Evolutionary conservation across 2,113 vertebrate genomes (phyloP).

Genomic region (Tiliqua scincoides): DNA sequence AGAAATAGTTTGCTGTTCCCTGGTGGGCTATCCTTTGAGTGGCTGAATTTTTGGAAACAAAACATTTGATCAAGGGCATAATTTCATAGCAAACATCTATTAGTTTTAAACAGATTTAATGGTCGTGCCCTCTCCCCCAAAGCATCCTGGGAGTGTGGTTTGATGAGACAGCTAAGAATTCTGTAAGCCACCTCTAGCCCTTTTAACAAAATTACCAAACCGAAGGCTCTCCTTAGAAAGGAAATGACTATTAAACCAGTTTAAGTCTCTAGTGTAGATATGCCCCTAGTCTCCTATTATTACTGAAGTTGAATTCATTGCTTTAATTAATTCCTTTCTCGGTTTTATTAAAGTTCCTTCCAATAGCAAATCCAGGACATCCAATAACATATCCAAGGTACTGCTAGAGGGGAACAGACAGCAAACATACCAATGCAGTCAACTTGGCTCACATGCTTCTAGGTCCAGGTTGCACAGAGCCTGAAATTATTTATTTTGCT

Average conservation of each 20-base stretch:
- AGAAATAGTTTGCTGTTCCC: neutral
- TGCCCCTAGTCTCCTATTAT: no score
- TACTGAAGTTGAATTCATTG: no score
- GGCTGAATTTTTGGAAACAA: neutral
- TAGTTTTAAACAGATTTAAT: neutral
- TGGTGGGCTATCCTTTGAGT: neutral
- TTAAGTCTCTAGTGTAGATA: no score
- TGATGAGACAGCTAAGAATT: neutral
- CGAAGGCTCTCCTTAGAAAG: neutral
- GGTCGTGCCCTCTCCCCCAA: neutral
- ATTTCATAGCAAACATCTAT: neutral
- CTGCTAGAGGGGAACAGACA: neutral
- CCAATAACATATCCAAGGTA: neutral
- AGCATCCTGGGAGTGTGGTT: no score
- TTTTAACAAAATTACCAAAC: neutral
- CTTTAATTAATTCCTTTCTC: no score
- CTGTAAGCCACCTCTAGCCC: neutral
- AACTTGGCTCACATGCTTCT: neutral
- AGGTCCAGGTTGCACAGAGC: neutral
- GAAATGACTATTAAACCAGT: neutral
- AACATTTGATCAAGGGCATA: neutral
- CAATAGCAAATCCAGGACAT: no score
- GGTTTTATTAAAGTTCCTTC: no score
- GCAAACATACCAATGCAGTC: neutral
- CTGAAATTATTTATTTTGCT: neutral